Evolutionary conservation across 2,888 invertebrate genomes (phyloP).

Genomic region (Nysson spinosus): DNA sequence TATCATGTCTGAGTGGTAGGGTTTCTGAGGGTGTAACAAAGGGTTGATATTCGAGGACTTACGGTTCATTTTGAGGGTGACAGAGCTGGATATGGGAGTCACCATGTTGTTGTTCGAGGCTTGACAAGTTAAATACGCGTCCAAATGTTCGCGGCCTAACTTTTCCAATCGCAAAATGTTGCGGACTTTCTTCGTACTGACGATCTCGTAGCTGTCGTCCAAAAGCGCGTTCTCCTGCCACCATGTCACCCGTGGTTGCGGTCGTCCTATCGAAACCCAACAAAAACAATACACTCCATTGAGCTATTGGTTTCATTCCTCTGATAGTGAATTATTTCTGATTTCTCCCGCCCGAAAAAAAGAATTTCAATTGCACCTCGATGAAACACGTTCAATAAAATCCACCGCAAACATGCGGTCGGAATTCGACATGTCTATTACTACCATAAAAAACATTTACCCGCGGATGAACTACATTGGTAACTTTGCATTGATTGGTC

Average conservation of each 20-base stretch:
- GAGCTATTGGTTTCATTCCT: not conserved
- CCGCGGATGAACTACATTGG: too few relatives aligned
- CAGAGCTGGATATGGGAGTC: constrained; percentile 83
- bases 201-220: constrained; percentile 84
- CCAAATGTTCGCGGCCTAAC: constrained; percentile 83
- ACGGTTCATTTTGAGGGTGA: constrained; percentile 87
- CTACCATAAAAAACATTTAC: too few relatives aligned
- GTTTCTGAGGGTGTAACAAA: too few relatives aligned
- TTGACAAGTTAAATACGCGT: constrained; percentile 84
- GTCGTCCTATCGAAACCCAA: constrained; percentile 81
- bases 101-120: constrained; percentile 86
- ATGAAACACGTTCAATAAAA: not conserved
- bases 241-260: constrained; percentile 87
- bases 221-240: constrained; percentile 86
- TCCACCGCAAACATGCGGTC: too few relatives aligned
- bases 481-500: too few relatives aligned
- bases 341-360: not conserved
- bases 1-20: too few relatives aligned
- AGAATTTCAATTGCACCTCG: not conserved
- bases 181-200: constrained; percentile 83
- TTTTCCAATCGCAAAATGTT: constrained; percentile 85
- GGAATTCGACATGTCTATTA: too few relatives aligned
- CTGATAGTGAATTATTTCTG: too few relatives aligned
- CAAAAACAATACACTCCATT: constrained; percentile 6
- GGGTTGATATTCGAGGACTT: constrained; percentile 75